A percentile compares a stretch with the other conserved stretches of the same genome.
Conservation (phyloP, 2,113 vertebrate genomes). For the Stegastes partitus region DNA sequence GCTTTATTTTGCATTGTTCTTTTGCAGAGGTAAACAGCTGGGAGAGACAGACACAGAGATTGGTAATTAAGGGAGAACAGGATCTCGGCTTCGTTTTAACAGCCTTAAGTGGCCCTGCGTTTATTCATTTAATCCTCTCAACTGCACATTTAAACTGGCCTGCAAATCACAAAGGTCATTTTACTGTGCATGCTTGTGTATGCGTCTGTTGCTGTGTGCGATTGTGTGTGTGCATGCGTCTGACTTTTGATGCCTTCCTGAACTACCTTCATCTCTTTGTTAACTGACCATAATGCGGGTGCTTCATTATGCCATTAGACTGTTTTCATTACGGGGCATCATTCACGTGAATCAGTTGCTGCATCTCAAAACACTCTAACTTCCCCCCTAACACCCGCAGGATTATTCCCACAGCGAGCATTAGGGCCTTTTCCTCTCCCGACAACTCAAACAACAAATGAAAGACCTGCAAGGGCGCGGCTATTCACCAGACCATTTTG, state of each 20-base stretch:
- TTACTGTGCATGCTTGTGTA: slow-evolving; percentile 29
- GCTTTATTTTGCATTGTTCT: slow-evolving; percentile 99
- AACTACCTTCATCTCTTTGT: slow-evolving; percentile 64
- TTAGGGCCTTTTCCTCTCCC: slow-evolving; percentile 41
- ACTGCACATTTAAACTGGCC: slow-evolving; percentile 71
- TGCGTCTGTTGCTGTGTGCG: slow-evolving; percentile 23
- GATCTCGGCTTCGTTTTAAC: slow-evolving; percentile 60
- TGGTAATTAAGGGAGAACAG: slow-evolving; percentile 40
- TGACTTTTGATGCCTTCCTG: slow-evolving; percentile 67
- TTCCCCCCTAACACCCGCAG: slow-evolving; percentile 52
- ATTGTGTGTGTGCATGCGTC: background rate
- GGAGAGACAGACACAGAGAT: slow-evolving; percentile 36
- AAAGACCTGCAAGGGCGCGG: slow-evolving; percentile 45
- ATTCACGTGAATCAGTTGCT: slow-evolving; percentile 59
- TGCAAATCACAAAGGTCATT: slow-evolving; percentile 70
- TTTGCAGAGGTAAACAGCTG: slow-evolving; percentile 99
- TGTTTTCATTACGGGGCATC: slow-evolving; percentile 71
- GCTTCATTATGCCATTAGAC: slow-evolving; percentile 69
- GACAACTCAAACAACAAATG: slow-evolving; percentile 56
- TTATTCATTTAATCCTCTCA: slow-evolving; percentile 77
- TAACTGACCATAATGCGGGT: slow-evolving; percentile 64
- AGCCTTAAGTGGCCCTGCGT: slow-evolving; percentile 72
- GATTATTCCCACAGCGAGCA: slow-evolving; percentile 55
- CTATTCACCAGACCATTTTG: slow-evolving; percentile 43
- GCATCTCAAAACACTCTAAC: slow-evolving; percentile 42